A percentile compares a stretch with the other conserved stretches of the same genome.
These are phyloP conservation scores for Cosmia trapezina DNA, from an alignment of 2,888 invertebrate genomes.

Conservation along the genomic window DNA sequence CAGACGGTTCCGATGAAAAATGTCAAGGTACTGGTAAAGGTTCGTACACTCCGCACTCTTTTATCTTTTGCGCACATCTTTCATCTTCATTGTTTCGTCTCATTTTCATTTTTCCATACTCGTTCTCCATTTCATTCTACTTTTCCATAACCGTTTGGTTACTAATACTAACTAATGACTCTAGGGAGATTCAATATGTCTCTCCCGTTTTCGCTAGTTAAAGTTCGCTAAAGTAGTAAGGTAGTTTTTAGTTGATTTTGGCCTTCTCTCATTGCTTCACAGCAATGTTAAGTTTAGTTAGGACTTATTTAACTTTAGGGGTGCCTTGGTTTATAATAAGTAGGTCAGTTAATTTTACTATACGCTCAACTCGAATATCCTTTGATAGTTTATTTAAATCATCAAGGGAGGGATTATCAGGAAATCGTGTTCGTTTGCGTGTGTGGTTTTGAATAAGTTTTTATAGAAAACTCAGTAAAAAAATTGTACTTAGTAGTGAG, in stretches of 20 bases:
- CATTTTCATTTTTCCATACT: conserved; percentile 50
- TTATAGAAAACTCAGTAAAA: too few relatives aligned
- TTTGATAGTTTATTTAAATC: not conserved
- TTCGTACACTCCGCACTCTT: conserved; percentile 79
- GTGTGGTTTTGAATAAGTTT: too few relatives aligned
- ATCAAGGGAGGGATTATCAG: not conserved
- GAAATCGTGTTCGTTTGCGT: too few relatives aligned
- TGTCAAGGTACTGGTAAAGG: conserved; percentile 91
- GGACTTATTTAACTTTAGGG: too few relatives aligned
- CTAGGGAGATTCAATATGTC: not conserved
- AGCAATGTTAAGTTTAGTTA: not conserved
- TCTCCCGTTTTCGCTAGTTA: not conserved
- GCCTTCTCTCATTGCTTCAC: not conserved
- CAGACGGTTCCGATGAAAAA: conserved; percentile 96
- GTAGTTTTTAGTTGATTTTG: not conserved
- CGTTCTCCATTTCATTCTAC: conserved; percentile 24
- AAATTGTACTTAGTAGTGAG: too few relatives aligned
- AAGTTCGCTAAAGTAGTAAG: too few relatives aligned
- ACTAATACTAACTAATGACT: conserved; percentile 4
- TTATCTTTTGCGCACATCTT: conserved; percentile 64
- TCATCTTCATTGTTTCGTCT: conserved; percentile 45
- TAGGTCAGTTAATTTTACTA: not conserved
- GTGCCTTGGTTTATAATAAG: not conserved
- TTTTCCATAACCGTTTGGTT: conserved; percentile 20
- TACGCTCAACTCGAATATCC: not conserved